Evolutionary conservation across 2,888 invertebrate species (phyloP).

Genomic region (Tiphia femorata): DNA sequence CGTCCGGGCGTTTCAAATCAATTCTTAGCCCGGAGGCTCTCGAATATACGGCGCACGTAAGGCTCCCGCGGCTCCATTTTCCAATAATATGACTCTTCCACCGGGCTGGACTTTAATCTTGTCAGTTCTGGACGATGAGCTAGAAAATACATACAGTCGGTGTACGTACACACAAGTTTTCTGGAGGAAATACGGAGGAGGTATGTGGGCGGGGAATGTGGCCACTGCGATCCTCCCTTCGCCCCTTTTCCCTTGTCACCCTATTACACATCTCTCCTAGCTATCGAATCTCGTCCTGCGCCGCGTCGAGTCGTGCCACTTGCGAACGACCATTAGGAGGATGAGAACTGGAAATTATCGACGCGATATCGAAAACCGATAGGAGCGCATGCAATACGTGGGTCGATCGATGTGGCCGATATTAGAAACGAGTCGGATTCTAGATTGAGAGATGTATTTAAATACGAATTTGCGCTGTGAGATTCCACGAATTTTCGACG

Average conservation of each 20-base stretch:
- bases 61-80: constrained; percentile 36
- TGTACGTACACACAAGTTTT: constrained; percentile 4
- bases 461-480: too few relatives aligned
- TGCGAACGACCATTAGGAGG: constrained; percentile 29
- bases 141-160: constrained; percentile 14
- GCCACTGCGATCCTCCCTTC: neutral
- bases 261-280: neutral
- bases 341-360: constrained; percentile 38
- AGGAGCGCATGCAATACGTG: constrained; percentile 38
- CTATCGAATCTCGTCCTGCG: neutral
- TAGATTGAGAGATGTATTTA: too few relatives aligned
- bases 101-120: constrained; percentile 41
- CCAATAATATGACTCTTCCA: constrained; percentile 44
- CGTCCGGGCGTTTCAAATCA: constrained; percentile 38
- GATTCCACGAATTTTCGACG: too few relatives aligned
- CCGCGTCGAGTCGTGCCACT: constrained; percentile 9
- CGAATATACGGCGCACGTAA: constrained; percentile 33
- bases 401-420: constrained; percentile 32
- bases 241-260: neutral
- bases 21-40: constrained; percentile 26
- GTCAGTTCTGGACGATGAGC: constrained; percentile 40
- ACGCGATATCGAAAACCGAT: constrained; percentile 48
- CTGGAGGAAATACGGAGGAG: neutral
- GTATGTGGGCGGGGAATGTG: neutral
- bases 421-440: constrained; percentile 41